Conservation (phyloP, 2,113 vertebrate species). For the Gila orcuttii region DNA sequence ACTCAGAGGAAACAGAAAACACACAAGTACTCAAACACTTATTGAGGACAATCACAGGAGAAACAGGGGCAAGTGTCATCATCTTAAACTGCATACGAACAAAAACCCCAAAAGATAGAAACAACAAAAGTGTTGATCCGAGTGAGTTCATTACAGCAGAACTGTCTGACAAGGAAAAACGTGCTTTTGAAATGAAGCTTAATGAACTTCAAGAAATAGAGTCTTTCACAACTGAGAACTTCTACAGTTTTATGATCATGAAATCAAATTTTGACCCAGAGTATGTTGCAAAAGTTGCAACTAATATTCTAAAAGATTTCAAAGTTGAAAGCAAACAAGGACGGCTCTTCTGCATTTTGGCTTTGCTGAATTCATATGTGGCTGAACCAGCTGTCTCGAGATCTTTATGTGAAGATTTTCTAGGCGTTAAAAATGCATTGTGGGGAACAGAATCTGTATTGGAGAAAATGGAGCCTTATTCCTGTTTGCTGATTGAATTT, state of each 20-base stretch:
- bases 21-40: conserved; percentile 11
- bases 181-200: conserved; percentile 66
- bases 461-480: conserved; percentile 56
- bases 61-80: rapidly evolving
- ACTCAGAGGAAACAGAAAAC: conserved; percentile 58
- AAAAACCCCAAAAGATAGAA: conserved; percentile 32
- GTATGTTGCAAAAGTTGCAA: conserved; percentile 51
- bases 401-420: conserved; percentile 63
- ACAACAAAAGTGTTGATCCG: not conserved
- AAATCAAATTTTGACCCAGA: conserved; percentile 58
- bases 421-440: conserved; percentile 12
- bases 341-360: conserved; percentile 41
- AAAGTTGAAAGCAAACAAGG: conserved; percentile 50
- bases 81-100: conserved; percentile 66
- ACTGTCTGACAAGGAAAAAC: conserved; percentile 59
- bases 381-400: conserved; percentile 48
- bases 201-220: conserved; percentile 43
- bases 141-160: conserved; percentile 55
- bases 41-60: rapidly evolving
- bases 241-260: conserved; percentile 73
- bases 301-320: conserved; percentile 58
- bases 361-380: conserved; percentile 56
- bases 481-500: conserved; percentile 57
- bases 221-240: too few species aligned
- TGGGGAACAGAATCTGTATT: not conserved